phyloP scores from a whole-genome alignment of 1,140 invertebrate genomes.

The Metopolophium dirhodum region DNA sequence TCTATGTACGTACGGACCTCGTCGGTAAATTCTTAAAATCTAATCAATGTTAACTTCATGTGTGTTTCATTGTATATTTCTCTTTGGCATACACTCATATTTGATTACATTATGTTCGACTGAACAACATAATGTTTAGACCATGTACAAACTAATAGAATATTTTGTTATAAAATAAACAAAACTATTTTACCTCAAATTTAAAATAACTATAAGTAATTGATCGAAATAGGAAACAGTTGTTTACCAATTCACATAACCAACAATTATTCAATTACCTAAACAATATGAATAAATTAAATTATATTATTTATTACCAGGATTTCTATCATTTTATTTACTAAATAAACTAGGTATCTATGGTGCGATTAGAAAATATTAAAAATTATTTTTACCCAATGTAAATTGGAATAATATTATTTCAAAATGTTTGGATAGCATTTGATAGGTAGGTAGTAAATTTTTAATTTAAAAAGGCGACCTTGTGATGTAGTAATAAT shows the following conservation, averaged over 20 bases:
- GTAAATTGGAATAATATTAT: neutral
- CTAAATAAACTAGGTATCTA: neutral
- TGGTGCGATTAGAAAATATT: conserved; percentile 3
- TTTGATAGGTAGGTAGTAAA: conserved; percentile 16
- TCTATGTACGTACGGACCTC: neutral
- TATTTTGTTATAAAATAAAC: neutral
- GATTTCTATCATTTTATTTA: neutral
- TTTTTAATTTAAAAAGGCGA: conserved; percentile 30
- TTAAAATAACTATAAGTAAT: neutral
- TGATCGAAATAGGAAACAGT: neutral
- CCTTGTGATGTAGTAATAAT: conserved; percentile 48
- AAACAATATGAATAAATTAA: neutral
- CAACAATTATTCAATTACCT: neutral
- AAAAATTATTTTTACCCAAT: neutral
- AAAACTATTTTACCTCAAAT: conserved; percentile 5
- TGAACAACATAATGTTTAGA: neutral
- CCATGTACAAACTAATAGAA: neutral
- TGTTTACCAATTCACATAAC: neutral
- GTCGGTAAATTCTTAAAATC: neutral
- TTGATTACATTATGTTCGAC: neutral
- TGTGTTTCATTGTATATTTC: neutral
- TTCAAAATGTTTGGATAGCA: neutral
- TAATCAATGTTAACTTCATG: neutral
- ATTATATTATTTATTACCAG: neutral
- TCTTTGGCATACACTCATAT: neutral